Conservation (phyloP, 2,888 invertebrate genomes). For the Chrysolina americana region DNA sequence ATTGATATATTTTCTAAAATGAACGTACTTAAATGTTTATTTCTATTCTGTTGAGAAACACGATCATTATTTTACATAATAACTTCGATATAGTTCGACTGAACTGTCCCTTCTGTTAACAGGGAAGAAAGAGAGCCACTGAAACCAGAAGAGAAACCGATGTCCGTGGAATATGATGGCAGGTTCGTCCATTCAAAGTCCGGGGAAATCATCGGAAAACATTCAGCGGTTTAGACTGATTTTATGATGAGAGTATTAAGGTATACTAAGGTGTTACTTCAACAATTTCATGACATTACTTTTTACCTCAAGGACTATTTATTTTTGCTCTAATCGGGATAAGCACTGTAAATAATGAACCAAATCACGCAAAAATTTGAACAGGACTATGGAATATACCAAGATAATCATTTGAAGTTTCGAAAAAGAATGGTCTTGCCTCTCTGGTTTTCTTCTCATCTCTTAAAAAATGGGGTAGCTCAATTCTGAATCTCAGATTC, state of each 20-base stretch:
- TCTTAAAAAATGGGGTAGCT: too few species aligned
- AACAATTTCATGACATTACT: conserved; percentile 2
- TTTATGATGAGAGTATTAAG: neutral
- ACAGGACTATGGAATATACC: neutral
- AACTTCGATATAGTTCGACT: neutral
- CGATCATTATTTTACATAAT: too few species aligned
- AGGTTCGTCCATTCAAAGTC: conserved; percentile 87
- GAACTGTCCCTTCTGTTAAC: conserved; percentile 40
- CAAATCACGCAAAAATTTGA: neutral
- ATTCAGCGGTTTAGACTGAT: conserved; percentile 82
- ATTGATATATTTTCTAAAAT: too few species aligned
- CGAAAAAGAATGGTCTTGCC: too few species aligned
- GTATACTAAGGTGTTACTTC: neutral
- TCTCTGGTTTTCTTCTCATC: too few species aligned
- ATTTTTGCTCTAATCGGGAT: neutral
- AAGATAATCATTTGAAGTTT: neutral
- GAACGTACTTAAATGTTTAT: too few species aligned
- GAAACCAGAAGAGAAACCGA: conserved; percentile 79
- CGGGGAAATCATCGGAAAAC: conserved; percentile 89
- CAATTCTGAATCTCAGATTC: too few species aligned
- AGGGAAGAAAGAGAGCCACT: conserved; percentile 89
- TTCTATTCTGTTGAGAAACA: too few species aligned
- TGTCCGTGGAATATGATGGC: conserved; percentile 87
- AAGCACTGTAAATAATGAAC: neutral
- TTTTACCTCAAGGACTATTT: neutral